These are phyloP conservation scores for Dendrocincla fuliginosa DNA, from an alignment of 2,797 vertebrate genomes.

Conservation along the genomic window DNA sequence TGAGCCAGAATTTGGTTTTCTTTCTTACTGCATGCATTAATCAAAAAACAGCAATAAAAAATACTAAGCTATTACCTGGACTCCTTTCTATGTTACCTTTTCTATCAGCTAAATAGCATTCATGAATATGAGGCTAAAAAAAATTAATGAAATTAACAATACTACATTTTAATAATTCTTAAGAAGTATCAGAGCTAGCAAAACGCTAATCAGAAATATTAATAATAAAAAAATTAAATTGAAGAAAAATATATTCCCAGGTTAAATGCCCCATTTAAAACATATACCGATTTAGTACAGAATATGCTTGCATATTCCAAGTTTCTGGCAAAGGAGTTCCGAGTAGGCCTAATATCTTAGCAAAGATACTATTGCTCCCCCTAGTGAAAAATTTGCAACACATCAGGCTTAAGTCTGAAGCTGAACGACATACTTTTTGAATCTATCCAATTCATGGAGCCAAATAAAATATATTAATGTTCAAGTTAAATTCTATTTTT, in stretches of 20 bases:
- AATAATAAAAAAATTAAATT: background rate
- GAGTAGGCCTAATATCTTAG: background rate
- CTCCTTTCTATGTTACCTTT: background rate
- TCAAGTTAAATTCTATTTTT: accelerated
- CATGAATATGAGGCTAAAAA: background rate
- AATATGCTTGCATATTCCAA: background rate
- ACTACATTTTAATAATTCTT: background rate
- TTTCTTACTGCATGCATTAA: background rate
- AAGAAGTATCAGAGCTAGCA: background rate
- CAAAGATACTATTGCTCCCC: slow-evolving; percentile 10
- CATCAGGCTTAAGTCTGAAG: background rate
- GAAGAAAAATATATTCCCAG: background rate
- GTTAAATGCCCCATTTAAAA: background rate
- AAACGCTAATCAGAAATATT: background rate
- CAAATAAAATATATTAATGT: background rate
- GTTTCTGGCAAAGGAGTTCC: background rate
- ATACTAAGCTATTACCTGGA: background rate
- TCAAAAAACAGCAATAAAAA: background rate
- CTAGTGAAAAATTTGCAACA: slow-evolving; percentile 2
- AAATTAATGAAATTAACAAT: background rate
- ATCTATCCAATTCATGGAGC: accelerated
- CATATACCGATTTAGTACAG: background rate
- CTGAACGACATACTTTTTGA: accelerated
- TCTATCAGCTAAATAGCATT: background rate
- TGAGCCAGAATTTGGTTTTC: background rate